Conservation (phyloP, 2,888 invertebrate genomes). For the Opisthograptis luteolata region DNA sequence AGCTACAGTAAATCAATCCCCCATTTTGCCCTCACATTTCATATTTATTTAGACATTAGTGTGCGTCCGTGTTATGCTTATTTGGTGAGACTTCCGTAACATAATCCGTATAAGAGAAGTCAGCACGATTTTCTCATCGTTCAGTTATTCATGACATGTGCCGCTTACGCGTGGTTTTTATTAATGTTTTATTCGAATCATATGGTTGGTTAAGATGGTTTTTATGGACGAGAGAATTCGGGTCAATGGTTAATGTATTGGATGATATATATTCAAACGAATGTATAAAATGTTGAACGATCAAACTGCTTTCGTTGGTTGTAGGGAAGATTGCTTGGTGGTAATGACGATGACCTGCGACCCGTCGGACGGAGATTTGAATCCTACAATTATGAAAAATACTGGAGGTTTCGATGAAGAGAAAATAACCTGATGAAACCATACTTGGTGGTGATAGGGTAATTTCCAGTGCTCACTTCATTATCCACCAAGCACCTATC, state of each 20-base stretch:
- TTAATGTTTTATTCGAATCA: slow-evolving; percentile 40
- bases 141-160: slow-evolving; percentile 45
- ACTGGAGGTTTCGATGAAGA: no score
- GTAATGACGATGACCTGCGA: no score
- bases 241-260: slow-evolving; percentile 38
- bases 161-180: slow-evolving; percentile 40
- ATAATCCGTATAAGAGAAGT: slow-evolving; percentile 47
- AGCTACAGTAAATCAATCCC: slow-evolving; percentile 65
- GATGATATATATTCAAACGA: slow-evolving; percentile 29
- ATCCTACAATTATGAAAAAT: no score
- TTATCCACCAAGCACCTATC: no score
- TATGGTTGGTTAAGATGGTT: slow-evolving; percentile 38
- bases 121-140: slow-evolving; percentile 41
- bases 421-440: no score
- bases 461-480: no score
- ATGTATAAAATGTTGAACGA: slow-evolving; percentile 27
- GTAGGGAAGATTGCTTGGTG: neutral
- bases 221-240: slow-evolving; percentile 37
- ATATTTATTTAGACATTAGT: slow-evolving; percentile 66
- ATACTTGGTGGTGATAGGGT: no score
- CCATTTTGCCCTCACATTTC: slow-evolving; percentile 61
- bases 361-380: no score
- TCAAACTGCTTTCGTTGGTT: slow-evolving; percentile 12
- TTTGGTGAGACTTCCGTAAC: slow-evolving; percentile 51
- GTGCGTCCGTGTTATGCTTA: slow-evolving; percentile 48